Base-by-base conservation (phyloP, 2,113 vertebrate species). In the Chionodraco myersi region DNA sequence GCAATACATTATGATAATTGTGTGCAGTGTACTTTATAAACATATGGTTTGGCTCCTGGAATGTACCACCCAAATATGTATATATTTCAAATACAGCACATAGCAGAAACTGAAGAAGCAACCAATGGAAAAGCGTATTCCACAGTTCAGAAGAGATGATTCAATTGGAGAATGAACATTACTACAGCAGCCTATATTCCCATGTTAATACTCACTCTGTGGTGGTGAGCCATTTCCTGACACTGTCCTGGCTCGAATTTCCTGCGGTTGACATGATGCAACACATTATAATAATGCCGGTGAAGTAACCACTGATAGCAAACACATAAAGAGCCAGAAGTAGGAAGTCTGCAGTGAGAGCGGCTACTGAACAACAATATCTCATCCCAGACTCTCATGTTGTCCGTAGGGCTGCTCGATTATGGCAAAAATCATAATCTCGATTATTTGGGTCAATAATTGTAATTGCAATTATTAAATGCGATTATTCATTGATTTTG, bases 171-270 rank as follows among this genome's bases (percentile, higher is more conserved):
- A 10, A 21, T 14, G 21, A 45, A 44, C 53, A 16, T 4, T 44
- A n/a, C 41, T 1, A 15, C 15, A 48, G 10, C 2, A 64, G 51
- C 13, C 44, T 44, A 9, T 11, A 9, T 13, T 61, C 7, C 12
- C 9, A 45, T 44, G 4, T 44, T 44, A 23, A 65, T 80, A 91
- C 91, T 90, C 61, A 93, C 92, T 41, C 34, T 12, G 72, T 62
- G 3, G 62, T 52, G 60, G 60, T 77, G 59, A 91, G 83, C 90
- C 86, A 90, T 53, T 78, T 72, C 72, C 77, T 75, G 53, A 89
- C 21, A 6, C 58, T 80, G 61, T 86, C 72, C 63, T 71, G 61
- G 47, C 66, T 64, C 15, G 30, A 45, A 26, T 44, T 72, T 60
- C 77, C 92, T 93, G 88, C 23, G 47, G 49, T 48, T 66, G 77